A percentile compares a stretch with the other conserved stretches of the same genome.
phyloP scores from a whole-genome alignment of 2,888 invertebrate species.

The Erebia aethiops region DNA sequence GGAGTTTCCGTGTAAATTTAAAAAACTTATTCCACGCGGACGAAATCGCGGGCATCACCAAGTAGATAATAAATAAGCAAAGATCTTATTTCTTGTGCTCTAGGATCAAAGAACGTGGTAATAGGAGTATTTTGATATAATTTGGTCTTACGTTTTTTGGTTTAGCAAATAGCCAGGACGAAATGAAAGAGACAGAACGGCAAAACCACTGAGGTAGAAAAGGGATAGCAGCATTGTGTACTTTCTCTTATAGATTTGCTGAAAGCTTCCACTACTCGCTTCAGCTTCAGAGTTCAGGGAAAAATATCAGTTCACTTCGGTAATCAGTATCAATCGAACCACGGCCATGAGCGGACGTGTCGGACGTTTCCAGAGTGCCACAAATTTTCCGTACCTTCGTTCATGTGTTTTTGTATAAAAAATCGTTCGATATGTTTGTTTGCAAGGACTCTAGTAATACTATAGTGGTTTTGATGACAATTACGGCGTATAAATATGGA shows the following conservation, averaged over 20 bases:
- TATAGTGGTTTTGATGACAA: slow-evolving; percentile 21
- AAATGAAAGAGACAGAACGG: slow-evolving; percentile 49
- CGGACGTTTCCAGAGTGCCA: slow-evolving; percentile 27
- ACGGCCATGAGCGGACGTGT: slow-evolving; percentile 44
- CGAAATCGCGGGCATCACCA: no score
- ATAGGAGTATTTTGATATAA: slow-evolving; percentile 55
- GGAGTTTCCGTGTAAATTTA: no score
- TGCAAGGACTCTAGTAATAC: slow-evolving; percentile 28
- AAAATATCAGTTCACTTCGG: slow-evolving; percentile 32
- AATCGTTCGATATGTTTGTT: slow-evolving; percentile 31
- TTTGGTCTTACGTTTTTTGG: slow-evolving; percentile 51
- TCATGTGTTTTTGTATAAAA: slow-evolving; percentile 32
- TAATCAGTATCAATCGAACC: slow-evolving; percentile 45
- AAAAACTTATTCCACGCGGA: no score
- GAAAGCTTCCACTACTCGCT: slow-evolving; percentile 60
- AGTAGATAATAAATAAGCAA: no score
- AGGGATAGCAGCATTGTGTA: slow-evolving; percentile 57
- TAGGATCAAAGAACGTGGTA: slow-evolving; percentile 33
- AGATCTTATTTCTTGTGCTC: neutral
- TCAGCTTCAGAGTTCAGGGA: slow-evolving; percentile 50
- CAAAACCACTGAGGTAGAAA: slow-evolving; percentile 45
- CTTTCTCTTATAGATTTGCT: slow-evolving; percentile 78
- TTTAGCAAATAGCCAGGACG: slow-evolving; percentile 56
- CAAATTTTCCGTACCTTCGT: slow-evolving; percentile 50
- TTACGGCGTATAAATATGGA: slow-evolving; percentile 19